A percentile compares a stretch with the other conserved stretches of the same genome.
These are phyloP conservation scores for Nibea albiflora DNA, from an alignment of 2,113 vertebrate species.

Conservation along the genomic window DNA sequence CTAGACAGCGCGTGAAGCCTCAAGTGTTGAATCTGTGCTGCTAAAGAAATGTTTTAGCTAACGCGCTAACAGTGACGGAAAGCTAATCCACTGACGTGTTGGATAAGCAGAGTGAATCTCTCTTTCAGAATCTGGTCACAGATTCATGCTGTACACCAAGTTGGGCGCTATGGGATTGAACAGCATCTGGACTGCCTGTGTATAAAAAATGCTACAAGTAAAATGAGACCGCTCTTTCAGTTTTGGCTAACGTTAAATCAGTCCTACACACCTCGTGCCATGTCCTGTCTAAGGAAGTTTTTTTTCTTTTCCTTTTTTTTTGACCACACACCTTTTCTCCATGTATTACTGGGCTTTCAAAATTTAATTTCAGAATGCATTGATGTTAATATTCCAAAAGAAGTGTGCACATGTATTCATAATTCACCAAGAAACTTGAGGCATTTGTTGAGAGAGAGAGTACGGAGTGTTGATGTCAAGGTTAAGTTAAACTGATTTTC, in stretches of 20 bases:
- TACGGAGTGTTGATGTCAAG: conserved; percentile 27
- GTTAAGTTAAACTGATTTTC: conserved; percentile 14
- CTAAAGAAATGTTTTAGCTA: background rate
- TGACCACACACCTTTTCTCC: background rate
- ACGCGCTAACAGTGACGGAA: background rate
- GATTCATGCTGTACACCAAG: conserved; percentile 25
- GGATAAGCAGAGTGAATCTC: conserved; percentile 2
- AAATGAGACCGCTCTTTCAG: conserved; percentile 5
- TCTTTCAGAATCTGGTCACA: conserved; percentile 21
- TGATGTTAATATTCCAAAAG: background rate
- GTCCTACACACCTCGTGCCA: background rate
- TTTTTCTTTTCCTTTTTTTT: no score
- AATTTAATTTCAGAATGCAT: background rate
- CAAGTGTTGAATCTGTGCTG: background rate
- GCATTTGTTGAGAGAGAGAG: background rate
- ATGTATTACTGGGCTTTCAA: background rate
- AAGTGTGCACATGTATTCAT: background rate
- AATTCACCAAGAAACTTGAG: conserved; percentile 5
- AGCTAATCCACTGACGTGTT: conserved; percentile 1
- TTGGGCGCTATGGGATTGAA: conserved; percentile 17
- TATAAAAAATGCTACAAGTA: conserved; percentile 26
- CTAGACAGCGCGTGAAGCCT: background rate
- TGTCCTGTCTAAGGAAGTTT: no score
- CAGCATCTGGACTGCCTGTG: conserved; percentile 21
- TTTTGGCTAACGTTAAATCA: conserved; percentile 6